Evolutionary conservation across 1,140 invertebrate genomes (phyloP).

Genomic region (Chironomus tepperi): DNA sequence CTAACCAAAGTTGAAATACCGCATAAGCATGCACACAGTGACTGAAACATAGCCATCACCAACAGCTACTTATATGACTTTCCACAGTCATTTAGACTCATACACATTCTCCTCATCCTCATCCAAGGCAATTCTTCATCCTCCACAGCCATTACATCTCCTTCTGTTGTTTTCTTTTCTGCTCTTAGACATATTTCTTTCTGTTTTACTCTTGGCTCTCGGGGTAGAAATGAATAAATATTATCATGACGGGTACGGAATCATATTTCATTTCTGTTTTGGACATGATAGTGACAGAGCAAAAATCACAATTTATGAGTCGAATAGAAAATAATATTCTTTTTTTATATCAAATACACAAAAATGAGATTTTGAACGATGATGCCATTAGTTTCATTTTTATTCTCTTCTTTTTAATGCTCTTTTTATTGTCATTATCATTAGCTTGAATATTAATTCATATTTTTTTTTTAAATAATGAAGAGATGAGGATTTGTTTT

Average conservation of each 20-base stretch:
- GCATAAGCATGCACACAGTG: background rate
- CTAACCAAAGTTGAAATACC: no score
- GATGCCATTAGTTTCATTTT: background rate
- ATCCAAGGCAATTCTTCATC: no score
- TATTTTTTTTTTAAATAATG: no score
- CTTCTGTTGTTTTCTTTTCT: no score
- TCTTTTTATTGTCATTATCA: background rate
- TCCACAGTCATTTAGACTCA: background rate
- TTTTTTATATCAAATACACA: background rate
- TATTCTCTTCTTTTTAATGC: background rate
- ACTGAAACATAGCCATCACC: background rate
- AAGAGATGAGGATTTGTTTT: no score
- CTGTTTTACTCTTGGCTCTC: background rate
- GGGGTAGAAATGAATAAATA: constrained; percentile 6
- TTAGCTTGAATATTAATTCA: no score
- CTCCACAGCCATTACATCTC: no score
- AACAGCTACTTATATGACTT: background rate
- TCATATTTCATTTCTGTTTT: constrained; percentile 22
- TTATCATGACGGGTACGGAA: constrained; percentile 3
- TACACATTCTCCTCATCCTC: background rate
- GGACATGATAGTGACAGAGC: constrained; percentile 22
- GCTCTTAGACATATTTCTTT: no score
- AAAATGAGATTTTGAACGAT: constrained; percentile 14
- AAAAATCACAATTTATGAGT: constrained; percentile 23
- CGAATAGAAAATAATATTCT: background rate